phyloP scores from a whole-genome alignment of 2,888 invertebrate species.

The Corbicula japonica region DNA sequence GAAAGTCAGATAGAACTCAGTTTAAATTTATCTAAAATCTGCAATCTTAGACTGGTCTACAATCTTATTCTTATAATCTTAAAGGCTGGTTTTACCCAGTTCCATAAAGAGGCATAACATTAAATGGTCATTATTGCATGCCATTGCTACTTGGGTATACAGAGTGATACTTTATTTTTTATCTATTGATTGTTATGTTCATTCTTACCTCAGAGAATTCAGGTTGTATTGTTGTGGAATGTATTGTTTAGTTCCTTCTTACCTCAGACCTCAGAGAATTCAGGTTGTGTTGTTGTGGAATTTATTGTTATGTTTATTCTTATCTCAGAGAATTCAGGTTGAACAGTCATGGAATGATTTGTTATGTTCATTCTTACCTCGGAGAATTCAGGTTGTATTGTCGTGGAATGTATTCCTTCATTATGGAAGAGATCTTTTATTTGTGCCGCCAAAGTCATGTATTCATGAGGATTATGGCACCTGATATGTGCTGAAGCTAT shows the following conservation, averaged over 20 bases:
- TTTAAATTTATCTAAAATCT: too few species aligned
- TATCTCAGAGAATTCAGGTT: slow-evolving; percentile 97
- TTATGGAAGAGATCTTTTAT: slow-evolving; percentile 99
- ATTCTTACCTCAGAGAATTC: not conserved
- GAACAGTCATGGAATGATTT: slow-evolving; percentile 99
- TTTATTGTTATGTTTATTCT: slow-evolving; percentile 29
- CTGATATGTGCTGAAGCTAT: slow-evolving; percentile 99
- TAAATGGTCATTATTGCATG: too few species aligned
- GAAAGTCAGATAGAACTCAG: too few species aligned
- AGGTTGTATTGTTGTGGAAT: not conserved
- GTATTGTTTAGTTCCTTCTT: not conserved
- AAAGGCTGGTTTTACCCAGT: too few species aligned
- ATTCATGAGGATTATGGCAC: slow-evolving; percentile 95
- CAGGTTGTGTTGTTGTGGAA: not conserved
- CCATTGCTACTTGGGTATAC: too few species aligned
- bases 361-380: too few species aligned
- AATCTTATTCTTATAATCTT: too few species aligned
- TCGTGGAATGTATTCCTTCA: slow-evolving; percentile 99
- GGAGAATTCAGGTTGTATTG: slow-evolving; percentile 99
- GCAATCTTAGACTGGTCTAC: too few species aligned
- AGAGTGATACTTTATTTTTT: too few species aligned
- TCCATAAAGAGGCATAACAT: too few species aligned
- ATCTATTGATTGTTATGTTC: too few species aligned
- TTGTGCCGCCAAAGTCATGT: slow-evolving; percentile 98
- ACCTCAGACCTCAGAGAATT: not conserved